phyloP scores from a whole-genome alignment of 2,113 vertebrate genomes.

The Periophthalmodon schlosseri region DNA sequence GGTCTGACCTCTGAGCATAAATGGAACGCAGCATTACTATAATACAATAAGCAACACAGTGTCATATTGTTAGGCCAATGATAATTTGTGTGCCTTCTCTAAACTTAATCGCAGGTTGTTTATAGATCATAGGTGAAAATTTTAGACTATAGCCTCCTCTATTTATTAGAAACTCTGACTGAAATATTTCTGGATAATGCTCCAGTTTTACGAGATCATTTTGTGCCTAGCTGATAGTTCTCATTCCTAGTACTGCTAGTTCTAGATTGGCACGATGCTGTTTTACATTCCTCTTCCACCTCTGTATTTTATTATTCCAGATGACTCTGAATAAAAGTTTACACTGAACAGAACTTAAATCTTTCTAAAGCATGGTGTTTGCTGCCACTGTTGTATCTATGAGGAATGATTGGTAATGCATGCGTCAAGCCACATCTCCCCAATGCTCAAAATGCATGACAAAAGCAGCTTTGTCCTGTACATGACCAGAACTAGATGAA shows the following conservation, averaged over 20 bases:
- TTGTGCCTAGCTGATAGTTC: no score
- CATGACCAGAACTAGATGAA: slow-evolving; percentile 35
- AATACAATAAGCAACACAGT: no score
- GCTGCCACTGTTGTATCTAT: slow-evolving; percentile 53
- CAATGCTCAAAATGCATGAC: slow-evolving; percentile 60
- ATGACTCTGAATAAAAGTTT: slow-evolving; percentile 22
- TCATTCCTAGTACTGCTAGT: background rate
- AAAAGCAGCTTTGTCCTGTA: slow-evolving; percentile 38
- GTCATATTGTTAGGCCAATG: no score
- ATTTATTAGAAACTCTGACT: no score
- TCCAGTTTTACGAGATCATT: no score
- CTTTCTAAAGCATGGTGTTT: slow-evolving; percentile 62
- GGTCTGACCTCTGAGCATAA: no score
- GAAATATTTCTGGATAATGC: no score
- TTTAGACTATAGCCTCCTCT: no score
- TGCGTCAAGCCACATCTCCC: slow-evolving; percentile 41
- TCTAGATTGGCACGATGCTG: background rate
- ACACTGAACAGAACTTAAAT: slow-evolving; percentile 4
- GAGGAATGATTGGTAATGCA: slow-evolving; percentile 50
- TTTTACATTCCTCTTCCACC: background rate
- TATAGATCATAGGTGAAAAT: no score
- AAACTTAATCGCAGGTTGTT: no score
- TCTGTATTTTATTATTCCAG: slow-evolving; percentile 20
- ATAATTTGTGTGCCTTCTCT: no score
- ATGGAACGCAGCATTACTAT: no score